Evolutionary conservation across 2,113 vertebrate genomes (phyloP).

Genomic region (Gracilinanus agilis): DNA sequence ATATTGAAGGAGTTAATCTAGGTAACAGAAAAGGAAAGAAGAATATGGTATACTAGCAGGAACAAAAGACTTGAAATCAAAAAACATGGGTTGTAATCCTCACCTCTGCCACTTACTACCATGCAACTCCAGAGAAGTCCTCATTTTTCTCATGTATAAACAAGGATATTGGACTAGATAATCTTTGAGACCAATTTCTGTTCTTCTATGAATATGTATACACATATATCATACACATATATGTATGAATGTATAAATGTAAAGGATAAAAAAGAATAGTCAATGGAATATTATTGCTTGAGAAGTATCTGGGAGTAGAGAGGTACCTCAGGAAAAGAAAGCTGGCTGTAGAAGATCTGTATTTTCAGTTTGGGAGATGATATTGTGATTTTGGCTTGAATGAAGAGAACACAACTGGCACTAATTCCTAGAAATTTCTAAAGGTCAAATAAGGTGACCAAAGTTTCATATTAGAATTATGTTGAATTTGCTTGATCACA

Average conservation of each 20-base stretch:
- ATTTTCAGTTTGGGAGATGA: neutral
- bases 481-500: too few species aligned
- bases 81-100: neutral
- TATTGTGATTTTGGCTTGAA: neutral
- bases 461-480: neutral
- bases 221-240: too few species aligned
- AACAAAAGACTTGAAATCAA: neutral
- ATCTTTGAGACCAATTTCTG: neutral
- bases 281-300: neutral
- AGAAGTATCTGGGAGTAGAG: too few species aligned
- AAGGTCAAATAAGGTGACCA: neutral
- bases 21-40: neutral
- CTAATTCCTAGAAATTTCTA: neutral
- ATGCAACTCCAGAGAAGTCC: neutral
- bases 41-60: neutral
- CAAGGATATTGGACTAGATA: neutral
- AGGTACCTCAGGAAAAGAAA: neutral
- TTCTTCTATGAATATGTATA: neutral
- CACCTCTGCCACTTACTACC: neutral
- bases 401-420: neutral
- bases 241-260: too few species aligned
- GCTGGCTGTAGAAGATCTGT: neutral
- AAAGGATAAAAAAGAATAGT: neutral
- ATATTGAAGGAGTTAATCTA: neutral
- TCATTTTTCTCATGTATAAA: neutral